phyloP scores from a whole-genome alignment of 2,888 invertebrate genomes.

The Lasioglossum villosulum region DNA sequence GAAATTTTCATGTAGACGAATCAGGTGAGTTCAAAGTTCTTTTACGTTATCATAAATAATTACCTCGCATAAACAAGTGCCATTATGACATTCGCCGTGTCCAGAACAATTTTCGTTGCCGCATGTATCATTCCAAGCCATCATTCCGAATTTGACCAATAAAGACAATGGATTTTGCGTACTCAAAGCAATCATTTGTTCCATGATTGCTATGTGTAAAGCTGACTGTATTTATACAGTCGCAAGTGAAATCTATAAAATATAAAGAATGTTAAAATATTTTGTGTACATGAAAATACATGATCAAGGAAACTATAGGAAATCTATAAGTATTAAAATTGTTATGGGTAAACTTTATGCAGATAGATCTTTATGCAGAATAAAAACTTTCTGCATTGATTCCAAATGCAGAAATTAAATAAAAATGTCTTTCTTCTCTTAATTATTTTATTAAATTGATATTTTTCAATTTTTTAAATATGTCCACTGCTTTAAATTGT shows the following conservation, averaged over 20 bases:
- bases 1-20: not conserved
- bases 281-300: not conserved
- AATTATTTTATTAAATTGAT: too few relatives aligned
- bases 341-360: not conserved
- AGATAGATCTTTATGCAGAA: too few relatives aligned
- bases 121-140: slow-evolving; percentile 85
- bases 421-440: too few relatives aligned
- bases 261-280: slow-evolving; percentile 16
- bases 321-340: slow-evolving; percentile 6
- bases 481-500: too few relatives aligned
- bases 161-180: slow-evolving; percentile 84
- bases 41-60: slow-evolving; percentile 68
- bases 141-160: slow-evolving; percentile 82
- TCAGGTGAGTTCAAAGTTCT: slow-evolving; percentile 4
- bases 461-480: too few relatives aligned
- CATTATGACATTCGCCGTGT: slow-evolving; percentile 95
- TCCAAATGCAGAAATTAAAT: too few relatives aligned
- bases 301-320: not conserved
- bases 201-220: slow-evolving; percentile 79
- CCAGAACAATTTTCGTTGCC: slow-evolving; percentile 94
- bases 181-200: slow-evolving; percentile 82
- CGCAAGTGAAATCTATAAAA: slow-evolving; percentile 64
- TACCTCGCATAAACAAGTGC: slow-evolving; percentile 96
- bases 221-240: slow-evolving; percentile 77
- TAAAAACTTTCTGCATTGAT: too few relatives aligned